Percentiles rank a stretch among this genome's conserved stretches.
Conservation (phyloP, 2,797 vertebrate species). For the Enteromius fasciolatus region DNA sequence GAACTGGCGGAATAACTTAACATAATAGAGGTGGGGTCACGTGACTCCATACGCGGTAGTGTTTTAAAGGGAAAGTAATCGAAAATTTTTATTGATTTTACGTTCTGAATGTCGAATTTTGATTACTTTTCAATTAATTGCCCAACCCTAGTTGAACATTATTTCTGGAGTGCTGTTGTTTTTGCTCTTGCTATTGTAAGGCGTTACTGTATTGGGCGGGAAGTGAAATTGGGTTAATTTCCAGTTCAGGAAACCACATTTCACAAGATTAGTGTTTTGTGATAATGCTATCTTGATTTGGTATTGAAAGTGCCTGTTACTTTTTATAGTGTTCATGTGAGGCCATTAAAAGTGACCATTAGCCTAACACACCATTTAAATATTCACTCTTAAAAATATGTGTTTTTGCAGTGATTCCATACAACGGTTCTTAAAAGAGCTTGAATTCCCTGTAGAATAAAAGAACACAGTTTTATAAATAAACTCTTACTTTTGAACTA, state of each 20-base stretch:
- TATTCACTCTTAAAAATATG: background rate
- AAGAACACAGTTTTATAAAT: background rate
- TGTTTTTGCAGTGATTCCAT: background rate
- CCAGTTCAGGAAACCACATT: constrained; percentile 12
- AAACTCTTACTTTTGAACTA: background rate
- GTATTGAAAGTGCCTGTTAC: constrained; percentile 9
- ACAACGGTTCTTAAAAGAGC: background rate
- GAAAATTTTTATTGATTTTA: no score
- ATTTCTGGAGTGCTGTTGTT: constrained; percentile 4
- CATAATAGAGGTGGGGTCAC: no score
- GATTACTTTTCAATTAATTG: no score
- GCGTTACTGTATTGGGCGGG: constrained; percentile 7
- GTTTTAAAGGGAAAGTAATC: no score
- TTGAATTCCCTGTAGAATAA: background rate
- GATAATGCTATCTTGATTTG: constrained; percentile 29
- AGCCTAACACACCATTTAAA: background rate
- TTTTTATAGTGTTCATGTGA: background rate
- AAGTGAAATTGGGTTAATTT: constrained; percentile 22
- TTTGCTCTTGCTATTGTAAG: background rate
- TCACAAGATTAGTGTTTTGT: background rate
- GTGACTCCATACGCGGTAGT: no score
- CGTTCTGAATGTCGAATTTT: no score
- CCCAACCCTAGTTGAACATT: background rate
- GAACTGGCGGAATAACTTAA: no score
- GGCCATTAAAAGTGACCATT: constrained; percentile 28